Conservation (phyloP, 2,888 invertebrate species). For the Ochropleura leucogaster region DNA sequence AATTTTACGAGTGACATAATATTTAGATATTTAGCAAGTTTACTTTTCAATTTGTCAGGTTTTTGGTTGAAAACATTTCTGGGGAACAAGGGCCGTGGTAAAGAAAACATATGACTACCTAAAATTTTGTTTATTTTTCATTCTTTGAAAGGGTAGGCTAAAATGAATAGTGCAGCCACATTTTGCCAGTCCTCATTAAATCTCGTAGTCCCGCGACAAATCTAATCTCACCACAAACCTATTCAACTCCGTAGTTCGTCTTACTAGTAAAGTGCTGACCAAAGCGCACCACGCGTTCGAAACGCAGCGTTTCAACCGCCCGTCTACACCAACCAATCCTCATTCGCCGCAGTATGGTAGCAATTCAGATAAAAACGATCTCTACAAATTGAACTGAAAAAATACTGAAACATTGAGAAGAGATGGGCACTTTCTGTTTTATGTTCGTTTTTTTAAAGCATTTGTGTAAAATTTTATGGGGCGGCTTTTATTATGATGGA, state of each 20-base stretch:
- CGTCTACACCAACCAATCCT: slow-evolving; percentile 72
- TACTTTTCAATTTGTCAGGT: not conserved
- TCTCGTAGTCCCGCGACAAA: not conserved
- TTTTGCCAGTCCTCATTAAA: not conserved
- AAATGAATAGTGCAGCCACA: not conserved
- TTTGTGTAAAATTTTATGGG: slow-evolving; percentile 64
- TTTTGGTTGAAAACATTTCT: not conserved
- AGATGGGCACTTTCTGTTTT: slow-evolving; percentile 63
- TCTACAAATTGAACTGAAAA: slow-evolving; percentile 88
- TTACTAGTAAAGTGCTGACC: no score
- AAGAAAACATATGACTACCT: not conserved
- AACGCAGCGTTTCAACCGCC: slow-evolving; percentile 62
- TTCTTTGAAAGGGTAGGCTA: not conserved
- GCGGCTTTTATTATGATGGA: slow-evolving; percentile 64
- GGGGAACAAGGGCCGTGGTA: not conserved
- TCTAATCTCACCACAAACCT: no score
- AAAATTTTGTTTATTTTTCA: not conserved
- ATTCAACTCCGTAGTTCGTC: not conserved
- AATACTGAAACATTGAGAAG: slow-evolving; percentile 64
- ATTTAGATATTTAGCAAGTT: not conserved
- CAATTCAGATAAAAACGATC: slow-evolving; percentile 88
- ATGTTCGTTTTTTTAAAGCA: slow-evolving; percentile 62
- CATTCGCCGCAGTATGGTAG: slow-evolving; percentile 83
- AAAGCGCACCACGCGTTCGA: not conserved
- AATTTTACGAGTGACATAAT: not conserved